A percentile compares a stretch with the other conserved stretches of the same genome.
phyloP scores from a whole-genome alignment of 2,797 vertebrate species.

The Sphaeramia orbicularis region DNA sequence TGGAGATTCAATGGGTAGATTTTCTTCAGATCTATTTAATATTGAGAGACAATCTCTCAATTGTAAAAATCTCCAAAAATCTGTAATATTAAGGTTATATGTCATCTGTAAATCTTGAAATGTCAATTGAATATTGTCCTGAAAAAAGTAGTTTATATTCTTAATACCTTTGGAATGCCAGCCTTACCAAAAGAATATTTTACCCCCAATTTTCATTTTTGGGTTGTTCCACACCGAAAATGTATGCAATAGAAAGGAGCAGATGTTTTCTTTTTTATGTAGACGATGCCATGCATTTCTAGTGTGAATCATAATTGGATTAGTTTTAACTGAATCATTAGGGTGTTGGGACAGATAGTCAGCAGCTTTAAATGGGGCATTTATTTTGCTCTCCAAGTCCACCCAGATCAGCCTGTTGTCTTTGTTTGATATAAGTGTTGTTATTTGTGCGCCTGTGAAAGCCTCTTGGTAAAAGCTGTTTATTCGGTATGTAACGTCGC shows the following conservation, averaged over 20 bases:
- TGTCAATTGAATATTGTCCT: background rate
- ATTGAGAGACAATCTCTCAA: too few species aligned
- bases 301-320: slow-evolving; percentile 1
- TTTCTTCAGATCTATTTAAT: too few species aligned
- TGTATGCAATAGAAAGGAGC: background rate
- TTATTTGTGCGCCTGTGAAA: background rate
- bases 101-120: background rate
- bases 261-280: background rate
- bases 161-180: background rate
- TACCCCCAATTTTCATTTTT: background rate
- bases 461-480: background rate
- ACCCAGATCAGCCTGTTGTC: background rate
- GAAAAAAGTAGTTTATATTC: too few species aligned
- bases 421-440: background rate
- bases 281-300: background rate
- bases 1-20: too few species aligned
- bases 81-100: background rate
- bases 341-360: background rate
- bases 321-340: background rate
- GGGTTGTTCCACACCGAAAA: background rate
- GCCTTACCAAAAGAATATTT: background rate
- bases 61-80: too few species aligned
- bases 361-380: background rate
- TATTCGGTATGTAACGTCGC: background rate
- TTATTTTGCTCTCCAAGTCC: too few species aligned